These are phyloP conservation scores for Morone chrysops DNA, from an alignment of 2,113 vertebrate species.

Conservation along the genomic window DNA sequence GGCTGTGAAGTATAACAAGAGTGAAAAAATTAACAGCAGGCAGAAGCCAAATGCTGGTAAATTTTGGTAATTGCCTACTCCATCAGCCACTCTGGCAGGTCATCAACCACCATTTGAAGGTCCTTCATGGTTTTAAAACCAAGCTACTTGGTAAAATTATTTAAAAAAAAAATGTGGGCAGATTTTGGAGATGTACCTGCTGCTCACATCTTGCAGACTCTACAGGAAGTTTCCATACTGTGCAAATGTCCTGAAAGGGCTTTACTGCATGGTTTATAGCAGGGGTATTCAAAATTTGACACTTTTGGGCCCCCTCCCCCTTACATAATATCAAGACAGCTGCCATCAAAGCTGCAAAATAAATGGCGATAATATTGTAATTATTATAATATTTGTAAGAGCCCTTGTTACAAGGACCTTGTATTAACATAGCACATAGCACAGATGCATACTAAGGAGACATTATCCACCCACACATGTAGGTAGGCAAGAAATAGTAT, in stretches of 20 bases:
- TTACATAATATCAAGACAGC: background rate
- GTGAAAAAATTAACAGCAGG: constrained; percentile 41
- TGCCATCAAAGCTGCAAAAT: background rate
- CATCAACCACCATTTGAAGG: constrained; percentile 38
- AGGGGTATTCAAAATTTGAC: background rate
- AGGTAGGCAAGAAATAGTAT: constrained; percentile 17
- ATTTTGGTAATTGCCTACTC: constrained; percentile 48
- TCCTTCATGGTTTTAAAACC: constrained; percentile 28
- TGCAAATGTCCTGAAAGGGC: background rate
- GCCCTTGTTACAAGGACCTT: background rate
- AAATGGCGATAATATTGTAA: background rate
- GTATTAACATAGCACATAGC: constrained; percentile 8
- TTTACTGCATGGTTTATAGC: background rate
- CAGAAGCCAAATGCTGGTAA: constrained; percentile 50
- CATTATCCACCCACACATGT: constrained; percentile 20
- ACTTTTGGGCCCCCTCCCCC: too few species aligned
- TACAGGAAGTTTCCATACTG: background rate
- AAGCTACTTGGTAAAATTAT: constrained; percentile 19
- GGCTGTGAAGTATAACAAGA: constrained; percentile 34
- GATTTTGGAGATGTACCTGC: constrained; percentile 14
- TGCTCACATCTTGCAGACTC: background rate
- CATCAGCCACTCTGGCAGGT: constrained; percentile 52
- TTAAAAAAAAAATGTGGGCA: background rate
- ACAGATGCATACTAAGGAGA: constrained; percentile 22
- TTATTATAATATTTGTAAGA: background rate